Evolutionary conservation across 2,888 invertebrate species (phyloP).

Genomic region (Matsumyia berberina): DNA sequence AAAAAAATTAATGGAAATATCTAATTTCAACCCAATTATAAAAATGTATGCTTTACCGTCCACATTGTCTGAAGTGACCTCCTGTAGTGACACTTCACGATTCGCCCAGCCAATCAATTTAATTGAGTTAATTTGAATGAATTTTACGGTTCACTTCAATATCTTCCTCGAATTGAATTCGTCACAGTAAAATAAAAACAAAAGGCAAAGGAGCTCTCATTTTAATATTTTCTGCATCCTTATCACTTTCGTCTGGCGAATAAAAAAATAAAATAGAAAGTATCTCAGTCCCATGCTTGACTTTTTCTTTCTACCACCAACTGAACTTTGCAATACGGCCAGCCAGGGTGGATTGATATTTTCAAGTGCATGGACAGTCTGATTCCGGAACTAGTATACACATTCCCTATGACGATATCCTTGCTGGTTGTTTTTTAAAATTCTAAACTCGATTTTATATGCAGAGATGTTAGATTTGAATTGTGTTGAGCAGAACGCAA

Average conservation of each 20-base stretch:
- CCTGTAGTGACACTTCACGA: background rate
- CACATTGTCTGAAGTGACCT: constrained; percentile 1
- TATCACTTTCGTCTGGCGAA: background rate
- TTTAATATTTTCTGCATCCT: constrained; percentile 41
- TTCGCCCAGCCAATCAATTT: constrained; percentile 42
- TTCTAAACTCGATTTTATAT: background rate
- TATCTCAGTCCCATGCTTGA: background rate
- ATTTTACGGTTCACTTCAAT: constrained; percentile 36
- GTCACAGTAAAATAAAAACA: background rate
- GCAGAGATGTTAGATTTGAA: background rate
- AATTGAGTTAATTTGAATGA: constrained; percentile 52
- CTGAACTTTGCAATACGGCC: constrained; percentile 19
- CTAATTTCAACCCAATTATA: constrained; percentile 24
- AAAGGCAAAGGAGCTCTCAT: constrained; percentile 15
- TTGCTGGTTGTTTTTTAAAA: constrained; percentile 2
- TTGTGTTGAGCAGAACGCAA: background rate
- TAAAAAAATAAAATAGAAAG: background rate
- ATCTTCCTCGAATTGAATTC: background rate
- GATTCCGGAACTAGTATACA: constrained; percentile 17
- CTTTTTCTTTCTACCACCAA: background rate
- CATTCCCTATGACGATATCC: background rate
- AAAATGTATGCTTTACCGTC: constrained; percentile 14
- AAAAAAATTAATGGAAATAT: background rate
- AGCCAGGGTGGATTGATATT: background rate
- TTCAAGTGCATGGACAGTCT: constrained; percentile 21